Evolutionary conservation across 2,888 invertebrate genomes (phyloP).

Genomic region (Sphaerophoria taeniata): DNA sequence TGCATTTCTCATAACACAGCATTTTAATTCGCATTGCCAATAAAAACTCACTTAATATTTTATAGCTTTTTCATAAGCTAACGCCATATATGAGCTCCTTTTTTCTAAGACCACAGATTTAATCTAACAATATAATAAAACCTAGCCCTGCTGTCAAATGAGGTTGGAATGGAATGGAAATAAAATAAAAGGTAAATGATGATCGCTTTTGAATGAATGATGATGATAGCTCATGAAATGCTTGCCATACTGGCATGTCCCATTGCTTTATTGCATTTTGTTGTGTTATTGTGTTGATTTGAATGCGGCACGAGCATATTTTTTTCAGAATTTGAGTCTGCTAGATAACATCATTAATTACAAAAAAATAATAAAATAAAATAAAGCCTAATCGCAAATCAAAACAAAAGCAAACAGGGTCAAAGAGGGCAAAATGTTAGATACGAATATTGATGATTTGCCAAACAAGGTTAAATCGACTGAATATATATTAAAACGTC

Average conservation of each 20-base stretch:
- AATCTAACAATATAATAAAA: constrained; percentile 10
- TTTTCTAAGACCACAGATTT: constrained; percentile 34
- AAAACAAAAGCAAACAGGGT: constrained; percentile 51
- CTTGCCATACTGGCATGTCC: constrained; percentile 5
- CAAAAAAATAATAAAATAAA: constrained; percentile 3
- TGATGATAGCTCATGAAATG: constrained; percentile 29
- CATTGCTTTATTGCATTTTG: constrained; percentile 30
- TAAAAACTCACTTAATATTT: constrained; percentile 73
- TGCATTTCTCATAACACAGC: constrained; percentile 12
- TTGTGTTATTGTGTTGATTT: constrained; percentile 2
- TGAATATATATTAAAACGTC: constrained; percentile 46
- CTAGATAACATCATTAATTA: constrained; percentile 62
- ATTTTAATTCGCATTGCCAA: constrained; percentile 44
- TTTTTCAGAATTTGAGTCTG: constrained; percentile 23
- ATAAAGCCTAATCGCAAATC: constrained; percentile 46
- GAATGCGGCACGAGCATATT: background rate
- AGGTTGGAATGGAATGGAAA: background rate
- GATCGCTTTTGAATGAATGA: constrained; percentile 21
- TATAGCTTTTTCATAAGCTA: constrained; percentile 72
- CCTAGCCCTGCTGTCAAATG: background rate
- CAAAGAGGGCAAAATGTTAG: background rate
- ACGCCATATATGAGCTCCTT: constrained; percentile 47
- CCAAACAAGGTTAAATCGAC: constrained; percentile 61
- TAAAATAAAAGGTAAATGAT: constrained; percentile 17
- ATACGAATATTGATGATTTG: constrained; percentile 17